Evolutionary conservation across 92 coral and sea anemone species (phyloP).

Genomic region (Bergia sp.): DNA sequence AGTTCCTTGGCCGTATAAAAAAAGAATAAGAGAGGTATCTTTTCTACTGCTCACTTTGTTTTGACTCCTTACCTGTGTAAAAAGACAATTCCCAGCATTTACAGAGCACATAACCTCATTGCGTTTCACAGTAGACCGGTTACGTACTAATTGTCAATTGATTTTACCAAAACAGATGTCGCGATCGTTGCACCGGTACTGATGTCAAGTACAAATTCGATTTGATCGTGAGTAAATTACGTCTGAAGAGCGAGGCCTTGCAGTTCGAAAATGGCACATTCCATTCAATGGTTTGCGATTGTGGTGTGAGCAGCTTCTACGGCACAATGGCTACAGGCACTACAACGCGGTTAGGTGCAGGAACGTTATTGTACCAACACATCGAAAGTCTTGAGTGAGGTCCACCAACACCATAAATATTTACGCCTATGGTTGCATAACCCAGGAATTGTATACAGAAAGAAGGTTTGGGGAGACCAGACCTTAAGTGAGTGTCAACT

Average conservation of each 20-base stretch:
- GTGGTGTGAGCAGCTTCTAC: conserved; percentile 24
- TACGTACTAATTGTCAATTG: too few relatives aligned
- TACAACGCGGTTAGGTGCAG: conserved; percentile 13
- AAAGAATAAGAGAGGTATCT: too few relatives aligned
- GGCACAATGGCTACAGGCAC: conserved; percentile 30
- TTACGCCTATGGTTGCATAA: conserved; percentile 30
- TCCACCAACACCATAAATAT: conserved; percentile 24
- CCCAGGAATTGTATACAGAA: conserved; percentile 13
- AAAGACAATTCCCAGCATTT: too few relatives aligned
- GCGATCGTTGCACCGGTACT: too few relatives aligned
- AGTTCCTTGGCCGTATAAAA: too few relatives aligned
- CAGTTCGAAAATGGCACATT: conserved; percentile 31
- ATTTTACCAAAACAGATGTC: too few relatives aligned
- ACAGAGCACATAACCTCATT: too few relatives aligned
- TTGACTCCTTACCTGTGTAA: too few relatives aligned
- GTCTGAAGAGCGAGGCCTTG: not conserved
- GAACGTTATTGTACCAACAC: conserved; percentile 26
- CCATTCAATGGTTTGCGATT: conserved; percentile 25
- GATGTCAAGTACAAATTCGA: too few relatives aligned
- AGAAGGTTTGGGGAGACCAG: conserved; percentile 17
- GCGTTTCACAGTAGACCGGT: too few relatives aligned
- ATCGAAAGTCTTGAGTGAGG: conserved; percentile 4
- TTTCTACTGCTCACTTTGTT: too few relatives aligned
- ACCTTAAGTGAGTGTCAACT: not conserved
- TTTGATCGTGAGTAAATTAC: too few relatives aligned